Conservation (phyloP, 2,888 invertebrate species). For the Eupeodes luniger region DNA sequence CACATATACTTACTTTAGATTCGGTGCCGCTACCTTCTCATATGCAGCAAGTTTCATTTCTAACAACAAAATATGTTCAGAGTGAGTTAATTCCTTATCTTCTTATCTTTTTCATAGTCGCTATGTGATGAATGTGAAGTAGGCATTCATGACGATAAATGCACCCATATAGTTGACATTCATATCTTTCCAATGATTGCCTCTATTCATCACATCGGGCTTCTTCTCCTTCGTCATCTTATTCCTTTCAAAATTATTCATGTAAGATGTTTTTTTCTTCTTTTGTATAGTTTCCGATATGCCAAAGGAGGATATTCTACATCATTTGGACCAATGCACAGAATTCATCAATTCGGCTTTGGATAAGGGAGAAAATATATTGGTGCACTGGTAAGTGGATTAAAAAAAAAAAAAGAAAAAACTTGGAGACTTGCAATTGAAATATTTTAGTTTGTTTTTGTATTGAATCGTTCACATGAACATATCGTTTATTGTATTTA, state of each 20-base stretch:
- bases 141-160: neutral
- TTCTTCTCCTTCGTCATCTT: constrained; percentile 24
- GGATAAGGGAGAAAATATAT: constrained; percentile 87
- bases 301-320: constrained; percentile 93
- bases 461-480: no score
- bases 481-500: no score
- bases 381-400: constrained; percentile 92
- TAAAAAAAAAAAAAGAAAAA: neutral
- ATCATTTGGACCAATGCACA: constrained; percentile 90
- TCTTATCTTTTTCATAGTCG: neutral
- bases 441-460: neutral
- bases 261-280: constrained; percentile 44
- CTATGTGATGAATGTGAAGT: no score
- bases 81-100: constrained; percentile 84
- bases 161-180: neutral
- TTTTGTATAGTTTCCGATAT: constrained; percentile 89
- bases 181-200: constrained; percentile 49
- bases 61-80: constrained; percentile 90
- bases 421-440: neutral
- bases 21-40: constrained; percentile 92
- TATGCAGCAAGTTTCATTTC: constrained; percentile 88
- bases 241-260: constrained; percentile 29
- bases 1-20: constrained; percentile 92
- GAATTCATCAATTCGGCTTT: constrained; percentile 90
- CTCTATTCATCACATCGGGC: constrained; percentile 25